Conservation (phyloP, 2,113 vertebrate species). For the Eira barbara region DNA sequence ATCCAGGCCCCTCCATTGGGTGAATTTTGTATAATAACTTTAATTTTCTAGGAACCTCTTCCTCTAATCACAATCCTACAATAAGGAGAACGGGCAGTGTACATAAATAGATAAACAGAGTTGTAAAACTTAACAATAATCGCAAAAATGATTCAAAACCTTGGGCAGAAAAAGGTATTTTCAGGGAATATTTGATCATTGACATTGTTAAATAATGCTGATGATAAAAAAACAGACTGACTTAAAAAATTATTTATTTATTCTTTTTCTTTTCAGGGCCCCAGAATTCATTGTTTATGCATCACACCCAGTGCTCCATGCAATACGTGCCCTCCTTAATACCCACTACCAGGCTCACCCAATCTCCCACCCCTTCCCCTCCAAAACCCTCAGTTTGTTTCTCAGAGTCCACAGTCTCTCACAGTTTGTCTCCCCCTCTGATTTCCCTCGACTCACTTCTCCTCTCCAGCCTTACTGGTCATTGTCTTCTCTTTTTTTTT, state of each 20-base stretch:
- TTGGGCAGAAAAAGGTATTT: not conserved
- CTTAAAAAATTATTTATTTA: not conserved
- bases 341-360: too few relatives aligned
- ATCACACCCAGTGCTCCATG: too few relatives aligned
- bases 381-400: too few relatives aligned
- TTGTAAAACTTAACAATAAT: not conserved
- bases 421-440: too few relatives aligned
- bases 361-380: too few relatives aligned
- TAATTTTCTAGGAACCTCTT: not conserved
- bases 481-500: not conserved
- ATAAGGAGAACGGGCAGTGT: not conserved
- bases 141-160: not conserved
- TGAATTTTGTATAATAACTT: not conserved
- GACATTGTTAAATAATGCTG: not conserved
- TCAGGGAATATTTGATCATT: not conserved
- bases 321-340: too few relatives aligned
- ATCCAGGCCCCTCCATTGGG: accelerated
- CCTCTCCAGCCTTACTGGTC: too few relatives aligned
- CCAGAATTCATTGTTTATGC: too few relatives aligned
- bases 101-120: not conserved
- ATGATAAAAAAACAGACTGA: not conserved
- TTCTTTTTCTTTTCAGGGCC: too few relatives aligned
- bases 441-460: too few relatives aligned
- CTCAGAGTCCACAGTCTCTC: too few relatives aligned
- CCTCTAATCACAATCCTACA: not conserved